These are phyloP conservation scores for Bombus vancouverensis DNA, from an alignment of 1,140 invertebrate genomes.

Conservation along the genomic window DNA sequence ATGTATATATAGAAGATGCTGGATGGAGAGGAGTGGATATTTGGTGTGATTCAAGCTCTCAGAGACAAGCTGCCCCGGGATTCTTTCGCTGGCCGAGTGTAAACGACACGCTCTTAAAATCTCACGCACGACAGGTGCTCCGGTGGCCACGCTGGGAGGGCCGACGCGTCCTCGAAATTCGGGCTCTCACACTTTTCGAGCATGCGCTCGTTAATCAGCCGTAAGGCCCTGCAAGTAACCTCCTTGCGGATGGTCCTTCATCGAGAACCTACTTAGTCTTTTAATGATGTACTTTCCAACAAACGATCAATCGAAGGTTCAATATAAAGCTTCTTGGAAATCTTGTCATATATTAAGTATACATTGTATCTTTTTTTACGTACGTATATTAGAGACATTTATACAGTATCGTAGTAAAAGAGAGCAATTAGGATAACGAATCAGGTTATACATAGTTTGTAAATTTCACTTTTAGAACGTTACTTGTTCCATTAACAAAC, in stretches of 20 bases:
- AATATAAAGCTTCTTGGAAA: neutral
- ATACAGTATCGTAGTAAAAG: neutral
- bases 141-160: conserved; percentile 42
- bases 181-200: conserved; percentile 55
- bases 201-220: conserved; percentile 59
- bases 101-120: conserved; percentile 37
- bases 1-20: neutral
- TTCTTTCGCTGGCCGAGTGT: conserved; percentile 10
- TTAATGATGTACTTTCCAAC: neutral
- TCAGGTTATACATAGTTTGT: too few relatives aligned
- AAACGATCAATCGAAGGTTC: neutral
- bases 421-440: neutral
- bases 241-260: conserved; percentile 23
- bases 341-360: neutral
- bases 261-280: conserved; percentile 24
- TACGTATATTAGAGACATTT: neutral
- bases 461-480: neutral
- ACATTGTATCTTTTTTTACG: neutral
- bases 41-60: neutral
- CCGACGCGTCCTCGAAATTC: conserved; percentile 50
- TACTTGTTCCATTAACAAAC: neutral
- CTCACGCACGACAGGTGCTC: conserved; percentile 44
- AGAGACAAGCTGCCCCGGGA: neutral
- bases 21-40: neutral
- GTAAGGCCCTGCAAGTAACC: conserved; percentile 34